Evolutionary conservation across 2,113 vertebrate genomes (phyloP).

Genomic region (Eublepharis macularius): DNA sequence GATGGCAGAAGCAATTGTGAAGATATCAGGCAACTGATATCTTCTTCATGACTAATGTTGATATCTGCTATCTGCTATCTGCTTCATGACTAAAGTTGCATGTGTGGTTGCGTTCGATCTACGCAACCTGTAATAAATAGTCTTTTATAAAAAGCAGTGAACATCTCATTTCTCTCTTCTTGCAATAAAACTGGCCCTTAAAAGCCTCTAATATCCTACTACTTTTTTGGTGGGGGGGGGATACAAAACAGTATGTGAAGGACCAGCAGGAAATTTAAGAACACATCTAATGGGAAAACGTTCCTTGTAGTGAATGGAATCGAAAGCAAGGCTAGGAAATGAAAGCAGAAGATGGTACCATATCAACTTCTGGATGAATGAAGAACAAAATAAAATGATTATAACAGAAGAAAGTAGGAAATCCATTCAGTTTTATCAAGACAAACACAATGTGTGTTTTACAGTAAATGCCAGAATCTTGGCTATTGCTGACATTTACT

Average conservation of each 20-base stretch:
- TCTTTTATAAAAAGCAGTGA: background rate
- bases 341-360: background rate
- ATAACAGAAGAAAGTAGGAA: background rate
- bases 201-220: background rate
- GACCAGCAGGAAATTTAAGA: background rate
- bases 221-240: background rate
- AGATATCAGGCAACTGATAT: too few species aligned
- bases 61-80: too few species aligned
- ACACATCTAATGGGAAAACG: background rate
- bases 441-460: too few species aligned
- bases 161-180: background rate
- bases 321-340: background rate
- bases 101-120: too few species aligned
- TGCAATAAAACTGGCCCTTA: background rate
- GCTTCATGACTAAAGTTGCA: too few species aligned
- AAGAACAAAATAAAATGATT: background rate
- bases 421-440: background rate
- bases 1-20: too few species aligned
- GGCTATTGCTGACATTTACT: background rate
- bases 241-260: background rate
- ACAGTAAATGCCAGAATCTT: too few species aligned
- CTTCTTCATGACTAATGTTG: too few species aligned
- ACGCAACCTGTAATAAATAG: background rate
- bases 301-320: background rate
- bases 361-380: background rate